These are phyloP conservation scores for Odontothrips loti DNA, from an alignment of 2,888 invertebrate genomes.

Conservation along the genomic window DNA sequence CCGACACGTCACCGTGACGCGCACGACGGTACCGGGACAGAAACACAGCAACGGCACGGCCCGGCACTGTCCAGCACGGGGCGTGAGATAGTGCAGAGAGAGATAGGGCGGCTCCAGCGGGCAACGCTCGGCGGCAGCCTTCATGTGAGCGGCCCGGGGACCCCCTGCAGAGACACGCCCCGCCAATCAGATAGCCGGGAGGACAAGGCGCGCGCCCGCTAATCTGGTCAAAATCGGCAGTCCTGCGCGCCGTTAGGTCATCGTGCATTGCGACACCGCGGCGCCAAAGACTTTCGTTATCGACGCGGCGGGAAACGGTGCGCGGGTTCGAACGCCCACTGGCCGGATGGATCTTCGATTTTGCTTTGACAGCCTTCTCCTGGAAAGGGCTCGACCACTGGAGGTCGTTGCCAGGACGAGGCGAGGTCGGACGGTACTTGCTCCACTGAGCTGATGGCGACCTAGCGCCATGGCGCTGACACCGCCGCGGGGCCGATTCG, in stretches of 20 bases:
- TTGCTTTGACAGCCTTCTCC: too few species aligned
- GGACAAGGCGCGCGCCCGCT: background rate
- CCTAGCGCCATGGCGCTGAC: too few species aligned
- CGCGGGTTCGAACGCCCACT: background rate
- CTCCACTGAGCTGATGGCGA: too few species aligned
- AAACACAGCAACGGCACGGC: background rate
- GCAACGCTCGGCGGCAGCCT: background rate
- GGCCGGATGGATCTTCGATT: background rate
- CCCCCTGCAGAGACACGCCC: background rate
- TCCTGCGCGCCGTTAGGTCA: background rate
- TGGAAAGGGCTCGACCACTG: too few species aligned
- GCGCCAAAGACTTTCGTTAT: too few species aligned
- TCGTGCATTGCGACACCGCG: background rate
- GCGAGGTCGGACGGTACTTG: too few species aligned
- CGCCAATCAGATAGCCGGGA: background rate
- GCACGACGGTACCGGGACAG: background rate
- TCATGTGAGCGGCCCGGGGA: background rate
- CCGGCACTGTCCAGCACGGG: background rate
- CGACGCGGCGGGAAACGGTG: too few species aligned
- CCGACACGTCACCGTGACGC: background rate
- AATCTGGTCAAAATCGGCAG: background rate
- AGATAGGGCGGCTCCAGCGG: background rate
- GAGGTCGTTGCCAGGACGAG: too few species aligned
- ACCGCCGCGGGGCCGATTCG: background rate
- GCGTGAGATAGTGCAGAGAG: background rate